Base-by-base conservation (phyloP, 2,888 invertebrate genomes). In the Hydriomena furcata region DNA sequence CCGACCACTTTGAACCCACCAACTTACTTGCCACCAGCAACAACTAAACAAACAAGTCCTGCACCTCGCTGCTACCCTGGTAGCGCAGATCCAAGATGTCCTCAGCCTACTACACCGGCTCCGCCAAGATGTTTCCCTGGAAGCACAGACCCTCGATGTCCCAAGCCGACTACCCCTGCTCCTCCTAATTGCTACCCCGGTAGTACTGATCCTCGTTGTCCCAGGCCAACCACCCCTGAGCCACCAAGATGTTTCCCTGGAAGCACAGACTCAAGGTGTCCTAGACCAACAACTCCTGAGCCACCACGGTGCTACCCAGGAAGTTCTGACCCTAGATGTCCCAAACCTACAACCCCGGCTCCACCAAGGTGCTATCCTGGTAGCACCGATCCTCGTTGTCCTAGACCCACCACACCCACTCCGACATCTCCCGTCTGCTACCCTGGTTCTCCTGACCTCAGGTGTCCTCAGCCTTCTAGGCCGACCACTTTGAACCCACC, bases 301-400 rank as follows among this genome's bases (percentile, higher is more conserved):
- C 52, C 66, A 8, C 68, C 71, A 13, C 50, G 46, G 1, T 78
- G 79, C 20, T 81, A 71, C 65, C 79, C 81, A 0, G 81, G 83
- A 0, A 67, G 65, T 5, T 63, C 55, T 6, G 79, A 79, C 46
- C 69, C 74, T 1, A 52, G 73, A 17, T 79, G 76, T 38, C 68
- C 73, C 0, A 51, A 49, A 20, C 68, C 76, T 5, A 64, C 75
- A 53, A 58, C 73, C 42, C 53, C 64, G 56, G 31, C 45, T 10
- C 25, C 63, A 10, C 71, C 59, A 1, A 51, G 52, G 0, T 76
- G 76, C 30, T 74, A 58, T 52, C 84, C 84, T 5, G 84, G 84
- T 17, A 73, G 69, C 5, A 63, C 52, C 1, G 79, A 79, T 40
- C 64, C 77, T 7, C 50, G 78, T 21, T 74, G 71, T 32, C 66